Conservation (phyloP, 2,888 invertebrate species). For the Odiellus spinosus region DNA sequence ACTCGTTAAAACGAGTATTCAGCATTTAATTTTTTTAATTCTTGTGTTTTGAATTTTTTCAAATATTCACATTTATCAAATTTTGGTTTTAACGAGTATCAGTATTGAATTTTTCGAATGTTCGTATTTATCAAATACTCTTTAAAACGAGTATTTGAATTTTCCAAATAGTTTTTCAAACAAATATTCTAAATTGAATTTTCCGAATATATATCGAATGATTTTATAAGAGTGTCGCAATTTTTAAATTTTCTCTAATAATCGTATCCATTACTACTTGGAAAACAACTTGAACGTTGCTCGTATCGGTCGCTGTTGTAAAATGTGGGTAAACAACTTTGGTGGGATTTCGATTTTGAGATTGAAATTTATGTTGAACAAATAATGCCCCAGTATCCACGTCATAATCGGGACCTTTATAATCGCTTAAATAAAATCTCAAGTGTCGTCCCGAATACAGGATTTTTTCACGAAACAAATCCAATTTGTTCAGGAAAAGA, state of each 20-base stretch:
- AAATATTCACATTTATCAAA: too few species aligned
- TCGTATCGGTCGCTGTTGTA: slow-evolving; percentile 49
- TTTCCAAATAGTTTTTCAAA: too few species aligned
- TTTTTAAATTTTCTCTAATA: slow-evolving; percentile 43
- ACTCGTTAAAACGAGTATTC: too few species aligned
- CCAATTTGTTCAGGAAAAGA: slow-evolving; percentile 46
- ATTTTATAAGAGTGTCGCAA: slow-evolving; percentile 37
- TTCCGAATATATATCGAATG: too few species aligned
- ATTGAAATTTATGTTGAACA: slow-evolving; percentile 44
- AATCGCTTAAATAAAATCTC: slow-evolving; percentile 27
- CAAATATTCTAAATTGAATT: too few species aligned
- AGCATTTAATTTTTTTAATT: too few species aligned
- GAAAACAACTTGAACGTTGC: slow-evolving; percentile 47
- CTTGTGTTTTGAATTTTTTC: too few species aligned
- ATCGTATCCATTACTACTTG: slow-evolving; percentile 50
- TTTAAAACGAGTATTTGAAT: too few species aligned
- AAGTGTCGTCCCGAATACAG: slow-evolving; percentile 44
- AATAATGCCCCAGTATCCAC: slow-evolving; percentile 45
- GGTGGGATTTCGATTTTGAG: slow-evolving; percentile 39
- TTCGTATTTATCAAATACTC: too few species aligned
- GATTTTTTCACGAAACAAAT: slow-evolving; percentile 47
- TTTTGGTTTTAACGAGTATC: too few species aligned
- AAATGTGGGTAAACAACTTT: slow-evolving; percentile 47
- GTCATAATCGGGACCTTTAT: slow-evolving; percentile 39
- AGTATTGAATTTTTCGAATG: too few species aligned